phyloP scores from a whole-genome alignment of 2,797 vertebrate species.

The Malacoraja senta region DNA sequence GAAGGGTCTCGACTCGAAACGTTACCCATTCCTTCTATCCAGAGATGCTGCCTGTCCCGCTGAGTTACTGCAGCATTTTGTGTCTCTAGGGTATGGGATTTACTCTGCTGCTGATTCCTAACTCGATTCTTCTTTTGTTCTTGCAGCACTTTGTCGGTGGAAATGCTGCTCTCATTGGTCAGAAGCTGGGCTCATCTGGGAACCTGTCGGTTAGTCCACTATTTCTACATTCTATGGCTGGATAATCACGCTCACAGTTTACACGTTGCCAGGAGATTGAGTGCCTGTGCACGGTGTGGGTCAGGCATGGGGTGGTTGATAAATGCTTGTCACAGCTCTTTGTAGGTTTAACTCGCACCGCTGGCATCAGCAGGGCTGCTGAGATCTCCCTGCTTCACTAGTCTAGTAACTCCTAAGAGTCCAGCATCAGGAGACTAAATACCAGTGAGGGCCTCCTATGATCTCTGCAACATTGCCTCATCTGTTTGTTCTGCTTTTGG shows the following conservation, averaged over 20 bases:
- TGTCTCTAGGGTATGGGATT: too few relatives aligned
- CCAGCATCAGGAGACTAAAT: background rate
- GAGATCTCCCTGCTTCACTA: background rate
- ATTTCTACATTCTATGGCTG: background rate
- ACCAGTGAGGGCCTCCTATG: background rate
- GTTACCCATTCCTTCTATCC: too few relatives aligned
- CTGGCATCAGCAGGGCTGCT: background rate
- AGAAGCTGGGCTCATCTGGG: constrained; percentile 80
- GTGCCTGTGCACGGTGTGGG: background rate
- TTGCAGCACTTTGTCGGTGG: constrained; percentile 89
- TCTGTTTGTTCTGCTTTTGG: background rate
- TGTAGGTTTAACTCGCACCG: background rate
- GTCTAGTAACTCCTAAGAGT: background rate
- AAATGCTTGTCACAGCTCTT: background rate
- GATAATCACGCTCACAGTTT: background rate
- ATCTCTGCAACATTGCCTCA: background rate
- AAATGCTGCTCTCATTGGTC: constrained; percentile 94
- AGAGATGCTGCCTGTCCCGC: too few relatives aligned
- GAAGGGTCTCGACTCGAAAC: too few relatives aligned
- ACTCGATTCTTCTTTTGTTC: constrained; percentile 29
- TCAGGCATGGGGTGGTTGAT: background rate
- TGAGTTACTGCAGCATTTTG: too few relatives aligned
- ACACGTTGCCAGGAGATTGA: background rate
- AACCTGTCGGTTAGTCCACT: constrained; percentile 72
- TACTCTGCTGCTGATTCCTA: background rate